Base-by-base conservation (phyloP, 2,797 vertebrate species). In the Tadarida brasiliensis region DNA sequence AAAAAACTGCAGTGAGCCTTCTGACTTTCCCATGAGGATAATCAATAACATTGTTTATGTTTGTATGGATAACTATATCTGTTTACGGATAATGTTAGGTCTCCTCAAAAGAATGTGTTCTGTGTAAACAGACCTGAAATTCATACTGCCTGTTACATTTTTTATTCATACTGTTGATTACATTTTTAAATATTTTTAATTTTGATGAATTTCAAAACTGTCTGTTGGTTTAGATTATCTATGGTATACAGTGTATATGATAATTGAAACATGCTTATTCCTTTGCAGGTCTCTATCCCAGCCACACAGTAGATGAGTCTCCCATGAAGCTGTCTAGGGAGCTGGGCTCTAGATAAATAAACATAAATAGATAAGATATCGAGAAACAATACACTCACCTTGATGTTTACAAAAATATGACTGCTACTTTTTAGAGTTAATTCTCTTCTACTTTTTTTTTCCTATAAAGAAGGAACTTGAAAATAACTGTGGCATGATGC, bases 401-500 rank as follows among this genome's bases (percentile, higher is more conserved):
- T 86, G 16, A 96, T 81, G 51, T 76, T 70, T 83, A 93, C 0
- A 76, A 19, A 35, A 28, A 82, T 96, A 96, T 94, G 70, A 14
- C 10, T 44, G n/a, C 11, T 78, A 84, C 61, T 73, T 98, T 78
- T 95, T 81, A 65, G n/a, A 16, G 71, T 91, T 90, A 93, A 71
- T 87, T 87, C 11, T 74, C 44, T 80, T 83, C 26, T 57, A 24
- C 54, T 70, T 22, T 47, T 63, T 82, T 93, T 91, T 65, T 73
- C 19, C 78, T 91, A 73, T 35, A 92, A 77, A n/a, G 91, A 94
- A 97, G 85, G 73, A 96, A 96, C 85, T 94, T 92, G 89, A 81
- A 94, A 97, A 95, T 92, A 96, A 88, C 19, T 76, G 9, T 74
- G 91, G 78, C 68, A 56, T 84, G 77, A 1, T 88, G 91, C 81